A percentile compares a stretch with the other conserved stretches of the same genome.
phyloP scores from a whole-genome alignment of 2,113 vertebrate genomes.

The Thalassoma bifasciatum region DNA sequence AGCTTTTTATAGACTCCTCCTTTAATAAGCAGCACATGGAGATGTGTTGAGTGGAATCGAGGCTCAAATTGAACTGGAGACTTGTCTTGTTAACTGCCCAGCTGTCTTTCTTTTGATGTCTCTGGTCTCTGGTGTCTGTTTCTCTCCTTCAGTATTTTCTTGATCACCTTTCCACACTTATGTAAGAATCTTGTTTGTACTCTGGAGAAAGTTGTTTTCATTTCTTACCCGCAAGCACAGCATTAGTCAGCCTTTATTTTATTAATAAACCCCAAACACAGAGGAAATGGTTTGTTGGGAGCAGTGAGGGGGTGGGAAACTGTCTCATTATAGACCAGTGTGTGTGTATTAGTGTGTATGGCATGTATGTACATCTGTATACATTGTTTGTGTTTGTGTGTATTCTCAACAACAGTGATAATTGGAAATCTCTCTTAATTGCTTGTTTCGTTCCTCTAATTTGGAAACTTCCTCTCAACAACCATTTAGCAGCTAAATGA shows the following conservation, averaged over 20 bases:
- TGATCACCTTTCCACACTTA: neutral
- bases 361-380: neutral
- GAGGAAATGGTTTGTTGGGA: neutral
- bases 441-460: conserved; percentile 5
- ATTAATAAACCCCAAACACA: neutral
- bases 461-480: conserved; percentile 1
- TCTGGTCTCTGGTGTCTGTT: neutral
- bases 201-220: neutral
- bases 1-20: conserved; percentile 30
- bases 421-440: conserved; percentile 3
- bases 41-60: conserved; percentile 45
- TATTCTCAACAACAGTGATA: neutral
- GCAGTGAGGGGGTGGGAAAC: neutral
- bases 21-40: conserved; percentile 68
- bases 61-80: conserved; percentile 48
- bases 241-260: neutral
- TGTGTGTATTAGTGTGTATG: neutral
- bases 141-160: neutral
- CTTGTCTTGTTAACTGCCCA: conserved; percentile 3
- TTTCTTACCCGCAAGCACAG: neutral
- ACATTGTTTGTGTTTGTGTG: neutral
- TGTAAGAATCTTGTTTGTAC: neutral
- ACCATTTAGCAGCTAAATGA: conserved; percentile 16
- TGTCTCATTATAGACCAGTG: neutral
- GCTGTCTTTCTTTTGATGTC: neutral